Base-by-base conservation (phyloP, 2,888 invertebrate genomes). In the Chloroclystis v-ata region DNA sequence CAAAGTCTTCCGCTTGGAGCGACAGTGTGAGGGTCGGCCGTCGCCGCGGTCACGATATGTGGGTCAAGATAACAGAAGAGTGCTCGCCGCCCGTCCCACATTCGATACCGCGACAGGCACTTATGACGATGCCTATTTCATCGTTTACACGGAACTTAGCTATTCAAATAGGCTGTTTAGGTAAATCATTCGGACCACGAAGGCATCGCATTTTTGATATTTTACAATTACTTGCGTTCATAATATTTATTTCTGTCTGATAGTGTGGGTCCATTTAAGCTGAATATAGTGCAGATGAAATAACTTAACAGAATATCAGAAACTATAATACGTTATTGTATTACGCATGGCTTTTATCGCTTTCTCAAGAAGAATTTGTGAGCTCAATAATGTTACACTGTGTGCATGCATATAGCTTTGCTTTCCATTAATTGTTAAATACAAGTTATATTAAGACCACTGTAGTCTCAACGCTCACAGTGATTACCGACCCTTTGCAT, bases 61-160 rank as follows among this genome's bases (percentile, higher is more conserved):
- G 69, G 82, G 82, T 82, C 82, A 80, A 81, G 81, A 79, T 75
- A 76, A 76, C 72, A 67, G 70, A 72, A 74, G 75, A 75, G 75
- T 61, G 60, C 61, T 62, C 55, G 56, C 54, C 59, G 63, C 52
- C 65, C 69, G 77, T 59, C 60, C 72, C 67, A 72, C 73, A 70
- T 74, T 72, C 66, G 63, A 65, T 60, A 59, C 52, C 54, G 51
- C 40, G 43, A 39, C 50, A 43, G 30, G 39, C 46, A 40, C 37
- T 46, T 43, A 50, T 47, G 39, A 47, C 46, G 46, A 46, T 39
- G 46, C 33, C 45, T 35, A 38, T 29, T 43, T 35, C 37, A 50
- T 46, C 42, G 46, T 20, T 16, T 14, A 20, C 20, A 4, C 5
- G 20, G 20, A 5, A 20, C 20, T 20, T 20, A 20, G 5, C 20